Percentiles rank a stretch among this genome's conserved stretches.
Conservation (phyloP, 2,888 invertebrate species). For the Perizoma flavofasciatum region DNA sequence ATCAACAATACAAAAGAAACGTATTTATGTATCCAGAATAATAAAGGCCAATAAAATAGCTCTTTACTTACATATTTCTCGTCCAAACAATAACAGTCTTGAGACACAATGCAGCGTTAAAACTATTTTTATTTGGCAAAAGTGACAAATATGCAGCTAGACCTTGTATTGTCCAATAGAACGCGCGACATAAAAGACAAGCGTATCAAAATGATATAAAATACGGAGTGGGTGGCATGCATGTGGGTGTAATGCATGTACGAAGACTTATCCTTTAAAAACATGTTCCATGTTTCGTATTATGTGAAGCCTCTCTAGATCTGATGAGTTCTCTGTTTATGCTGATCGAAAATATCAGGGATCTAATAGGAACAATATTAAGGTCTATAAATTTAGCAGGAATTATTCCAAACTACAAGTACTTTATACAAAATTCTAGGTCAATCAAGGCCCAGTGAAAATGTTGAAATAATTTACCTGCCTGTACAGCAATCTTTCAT, state of each 20-base stretch:
- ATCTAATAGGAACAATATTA: no score
- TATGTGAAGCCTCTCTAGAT: background rate
- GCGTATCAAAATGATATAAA: constrained; percentile 44
- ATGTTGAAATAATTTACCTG: no score
- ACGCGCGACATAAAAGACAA: constrained; percentile 38
- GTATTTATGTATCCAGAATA: constrained; percentile 9
- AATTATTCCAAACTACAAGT: no score
- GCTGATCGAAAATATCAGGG: no score
- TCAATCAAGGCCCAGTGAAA: no score
- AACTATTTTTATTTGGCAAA: constrained; percentile 28
- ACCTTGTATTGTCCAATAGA: constrained; percentile 38
- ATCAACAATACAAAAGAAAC: background rate
- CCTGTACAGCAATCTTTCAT: no score
- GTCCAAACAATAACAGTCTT: constrained; percentile 27
- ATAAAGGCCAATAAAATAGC: constrained; percentile 9
- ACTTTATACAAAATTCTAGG: no score
- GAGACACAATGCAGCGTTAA: constrained; percentile 27
- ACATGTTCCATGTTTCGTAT: background rate
- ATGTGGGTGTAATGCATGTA: background rate
- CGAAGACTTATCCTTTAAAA: background rate
- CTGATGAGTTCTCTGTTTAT: no score
- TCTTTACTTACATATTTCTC: constrained; percentile 15
- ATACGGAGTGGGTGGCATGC: constrained; percentile 35
- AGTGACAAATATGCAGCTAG: constrained; percentile 33
- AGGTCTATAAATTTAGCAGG: no score